Base-by-base conservation (phyloP, 2,113 vertebrate genomes). In the Takifugu flavidus region DNA sequence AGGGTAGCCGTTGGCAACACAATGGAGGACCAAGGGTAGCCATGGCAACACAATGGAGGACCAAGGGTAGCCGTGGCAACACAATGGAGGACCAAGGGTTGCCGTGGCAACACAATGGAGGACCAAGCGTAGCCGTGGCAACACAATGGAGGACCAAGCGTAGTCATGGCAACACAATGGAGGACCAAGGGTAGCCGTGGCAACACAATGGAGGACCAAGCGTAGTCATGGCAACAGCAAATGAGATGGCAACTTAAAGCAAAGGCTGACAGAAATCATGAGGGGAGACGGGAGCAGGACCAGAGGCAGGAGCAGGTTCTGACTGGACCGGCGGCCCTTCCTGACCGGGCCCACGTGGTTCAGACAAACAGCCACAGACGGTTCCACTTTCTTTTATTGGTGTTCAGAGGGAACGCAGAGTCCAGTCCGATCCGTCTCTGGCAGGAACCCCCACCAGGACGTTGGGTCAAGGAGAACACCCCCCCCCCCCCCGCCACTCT, bases 91-190 rank as follows among this genome's bases (percentile, higher is more conserved):
- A 74, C 2, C 45, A 47, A n/a, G 13, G 15, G n/a, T n/a, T 15
- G 15, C 45, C 13, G n/a, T n/a, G 79, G 90, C 81, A 89, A 91
- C 77, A 52, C 59, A n/a, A n/a, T n/a, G n/a, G n/a, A n/a, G n/a
- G n/a, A n/a, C n/a, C n/a, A n/a, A n/a, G n/a, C n/a, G n/a, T n/a
- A n/a, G n/a, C n/a, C n/a, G 84, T 68, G 82, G 84, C 62, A 83
- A 87, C 70, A 82, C 59, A 90, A 81, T 70, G 58, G 44, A 83
- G 90, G 56, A 74, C 2, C 45, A 47, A n/a, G 13, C 14, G n/a
- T n/a, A 47, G 15, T 13, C 13, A n/a, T n/a, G 79, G 90, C 81
- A 89, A 91, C 77, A 52, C 59, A n/a, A n/a, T n/a, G n/a, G n/a
- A n/a, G n/a, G n/a, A n/a, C n/a, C n/a, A n/a, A n/a, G n/a, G n/a